These are phyloP conservation scores for Trachelus tabidus DNA, from an alignment of 2,888 invertebrate species.

Conservation along the genomic window DNA sequence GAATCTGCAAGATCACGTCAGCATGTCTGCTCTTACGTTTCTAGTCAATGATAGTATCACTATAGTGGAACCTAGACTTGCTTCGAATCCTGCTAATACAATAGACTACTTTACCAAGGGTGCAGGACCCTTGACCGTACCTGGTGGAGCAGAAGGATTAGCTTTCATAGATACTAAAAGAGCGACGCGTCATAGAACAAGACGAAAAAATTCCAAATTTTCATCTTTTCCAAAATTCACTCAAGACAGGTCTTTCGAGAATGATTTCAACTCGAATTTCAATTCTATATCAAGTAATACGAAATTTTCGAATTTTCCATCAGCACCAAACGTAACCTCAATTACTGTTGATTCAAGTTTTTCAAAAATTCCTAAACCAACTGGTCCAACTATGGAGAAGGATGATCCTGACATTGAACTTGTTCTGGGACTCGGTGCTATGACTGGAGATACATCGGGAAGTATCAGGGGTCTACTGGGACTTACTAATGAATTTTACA, in stretches of 20 bases:
- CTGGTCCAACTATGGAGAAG: constrained; percentile 51
- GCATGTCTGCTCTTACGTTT: constrained; percentile 79
- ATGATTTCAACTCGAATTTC: not conserved
- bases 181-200: constrained; percentile 19
- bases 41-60: constrained; percentile 77
- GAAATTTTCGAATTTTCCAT: not conserved
- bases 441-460: constrained; percentile 80
- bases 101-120: constrained; percentile 74
- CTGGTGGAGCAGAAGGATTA: constrained; percentile 82
- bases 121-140: constrained; percentile 79
- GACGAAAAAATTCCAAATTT: not conserved
- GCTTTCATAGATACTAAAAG: constrained; percentile 78
- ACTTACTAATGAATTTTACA: constrained; percentile 72
- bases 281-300: not conserved
- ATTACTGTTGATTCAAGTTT: constrained; percentile 15
- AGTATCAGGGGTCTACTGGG: constrained; percentile 75
- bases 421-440: constrained; percentile 80
- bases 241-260: not conserved
- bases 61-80: constrained; percentile 72
- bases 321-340: constrained; percentile 18
- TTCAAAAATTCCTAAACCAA: not conserved
- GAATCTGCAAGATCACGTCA: constrained; percentile 85
- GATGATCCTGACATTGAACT: constrained; percentile 83
- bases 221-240: not conserved
- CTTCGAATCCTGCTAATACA: constrained; percentile 69